phyloP scores from a whole-genome alignment of 2,888 invertebrate species.

The Orchesella flavescens region DNA sequence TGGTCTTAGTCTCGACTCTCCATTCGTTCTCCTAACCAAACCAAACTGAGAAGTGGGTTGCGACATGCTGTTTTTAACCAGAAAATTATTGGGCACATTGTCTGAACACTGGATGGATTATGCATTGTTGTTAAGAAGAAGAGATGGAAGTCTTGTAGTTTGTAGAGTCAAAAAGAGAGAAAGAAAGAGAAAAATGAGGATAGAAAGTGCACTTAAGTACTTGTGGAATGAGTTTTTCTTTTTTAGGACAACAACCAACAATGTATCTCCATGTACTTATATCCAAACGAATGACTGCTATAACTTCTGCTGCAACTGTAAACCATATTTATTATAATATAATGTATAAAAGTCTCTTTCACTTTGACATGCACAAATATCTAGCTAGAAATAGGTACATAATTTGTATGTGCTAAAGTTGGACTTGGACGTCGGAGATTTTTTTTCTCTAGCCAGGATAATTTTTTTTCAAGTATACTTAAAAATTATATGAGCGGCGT shows the following conservation, averaged over 20 bases:
- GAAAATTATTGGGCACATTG: constrained; percentile 24
- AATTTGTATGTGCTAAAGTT: no score
- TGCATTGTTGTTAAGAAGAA: not conserved
- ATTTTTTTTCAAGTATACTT: not conserved
- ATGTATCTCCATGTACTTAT: no score
- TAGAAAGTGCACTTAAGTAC: not conserved
- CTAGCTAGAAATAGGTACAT: not conserved
- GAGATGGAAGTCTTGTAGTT: not conserved
- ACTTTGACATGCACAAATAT: not conserved
- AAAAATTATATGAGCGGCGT: not conserved
- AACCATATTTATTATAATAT: not conserved
- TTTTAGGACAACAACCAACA: constrained; percentile 22
- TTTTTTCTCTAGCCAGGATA: not conserved
- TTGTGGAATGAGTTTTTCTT: not conserved
- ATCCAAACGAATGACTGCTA: constrained; percentile 9
- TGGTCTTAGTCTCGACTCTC: no score
- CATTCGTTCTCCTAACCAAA: no score
- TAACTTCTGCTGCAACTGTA: constrained; percentile 32
- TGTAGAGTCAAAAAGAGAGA: not conserved
- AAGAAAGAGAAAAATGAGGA: not conserved
- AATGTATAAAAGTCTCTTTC: not conserved
- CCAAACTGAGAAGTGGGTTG: constrained; percentile 7
- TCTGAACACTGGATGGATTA: not conserved
- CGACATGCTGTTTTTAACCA: constrained; percentile 21
- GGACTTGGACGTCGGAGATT: no score